Conservation (phyloP, 2,797 vertebrate species). For the Rhynchotus rufescens region DNA sequence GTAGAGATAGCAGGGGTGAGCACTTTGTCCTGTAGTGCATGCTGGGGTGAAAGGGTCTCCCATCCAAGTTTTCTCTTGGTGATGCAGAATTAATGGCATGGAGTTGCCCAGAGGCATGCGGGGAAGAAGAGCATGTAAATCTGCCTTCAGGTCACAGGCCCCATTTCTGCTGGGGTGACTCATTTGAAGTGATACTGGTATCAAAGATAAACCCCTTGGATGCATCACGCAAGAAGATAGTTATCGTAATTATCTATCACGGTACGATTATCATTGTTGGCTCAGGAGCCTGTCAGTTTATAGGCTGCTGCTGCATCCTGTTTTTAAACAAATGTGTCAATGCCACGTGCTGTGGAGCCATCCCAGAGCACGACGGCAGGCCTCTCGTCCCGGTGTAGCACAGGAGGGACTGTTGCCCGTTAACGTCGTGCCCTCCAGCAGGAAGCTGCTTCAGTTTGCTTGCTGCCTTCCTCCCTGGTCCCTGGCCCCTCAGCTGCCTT, state of each 20-base stretch:
- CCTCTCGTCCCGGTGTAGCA: background rate
- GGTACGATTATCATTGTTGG: background rate
- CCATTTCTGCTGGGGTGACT: background rate
- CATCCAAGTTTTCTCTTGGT: background rate
- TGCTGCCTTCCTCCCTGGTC: background rate
- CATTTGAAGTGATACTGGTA: slow-evolving; percentile 2
- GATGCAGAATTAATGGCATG: background rate
- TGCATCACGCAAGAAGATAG: background rate
- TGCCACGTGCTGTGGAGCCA: background rate
- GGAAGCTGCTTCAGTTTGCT: background rate
- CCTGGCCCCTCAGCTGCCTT: background rate
- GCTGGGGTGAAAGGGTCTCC: background rate
- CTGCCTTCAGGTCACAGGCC: background rate
- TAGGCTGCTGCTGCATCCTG: background rate
- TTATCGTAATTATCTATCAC: background rate
- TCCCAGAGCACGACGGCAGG: background rate
- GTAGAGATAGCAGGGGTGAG: accelerated
- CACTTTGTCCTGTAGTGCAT: background rate
- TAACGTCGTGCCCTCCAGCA: background rate
- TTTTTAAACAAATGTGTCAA: background rate
- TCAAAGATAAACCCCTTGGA: background rate
- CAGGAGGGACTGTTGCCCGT: background rate
- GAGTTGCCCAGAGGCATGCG: background rate
- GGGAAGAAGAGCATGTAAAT: slow-evolving; percentile 7
- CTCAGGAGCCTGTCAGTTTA: background rate